Conservation (phyloP, 2,888 invertebrate species). For the Rotaria socialis region DNA sequence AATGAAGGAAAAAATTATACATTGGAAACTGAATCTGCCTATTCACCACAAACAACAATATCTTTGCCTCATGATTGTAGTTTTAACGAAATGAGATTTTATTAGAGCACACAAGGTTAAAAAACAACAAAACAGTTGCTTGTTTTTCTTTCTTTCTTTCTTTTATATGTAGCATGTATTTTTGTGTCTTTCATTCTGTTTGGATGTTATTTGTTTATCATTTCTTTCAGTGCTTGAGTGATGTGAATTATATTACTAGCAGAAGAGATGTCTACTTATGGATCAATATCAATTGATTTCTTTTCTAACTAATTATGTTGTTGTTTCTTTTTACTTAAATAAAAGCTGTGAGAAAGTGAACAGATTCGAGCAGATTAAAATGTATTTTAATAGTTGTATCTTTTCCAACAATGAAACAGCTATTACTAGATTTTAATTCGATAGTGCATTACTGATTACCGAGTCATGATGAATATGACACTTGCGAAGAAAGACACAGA, state of each 20-base stretch:
- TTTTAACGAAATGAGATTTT: constrained; percentile 36
- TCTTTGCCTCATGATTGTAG: constrained; percentile 13
- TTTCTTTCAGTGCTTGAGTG: background rate
- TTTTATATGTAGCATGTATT: constrained; percentile 12
- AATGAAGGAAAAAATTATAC: constrained; percentile 28
- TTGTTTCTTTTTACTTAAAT: background rate
- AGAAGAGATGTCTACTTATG: background rate
- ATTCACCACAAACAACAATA: background rate
- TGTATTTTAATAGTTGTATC: too few species aligned
- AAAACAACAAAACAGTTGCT: background rate
- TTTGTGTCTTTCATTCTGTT: background rate
- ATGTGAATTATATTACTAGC: background rate
- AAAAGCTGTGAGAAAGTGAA: background rate
- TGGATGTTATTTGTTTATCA: background rate
- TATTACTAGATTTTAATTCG: too few species aligned
- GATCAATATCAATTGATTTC: background rate
- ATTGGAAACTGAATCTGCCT: background rate
- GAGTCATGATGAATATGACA: too few species aligned
- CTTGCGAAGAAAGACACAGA: too few species aligned
- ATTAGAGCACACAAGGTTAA: background rate
- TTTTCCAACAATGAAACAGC: too few species aligned
- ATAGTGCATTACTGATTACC: too few species aligned
- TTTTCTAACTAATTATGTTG: background rate
- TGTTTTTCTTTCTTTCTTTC: background rate
- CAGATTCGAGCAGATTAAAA: too few species aligned